phyloP scores from a whole-genome alignment of 64 coral and sea anemone genomes.

The Acropora tenuis region DNA sequence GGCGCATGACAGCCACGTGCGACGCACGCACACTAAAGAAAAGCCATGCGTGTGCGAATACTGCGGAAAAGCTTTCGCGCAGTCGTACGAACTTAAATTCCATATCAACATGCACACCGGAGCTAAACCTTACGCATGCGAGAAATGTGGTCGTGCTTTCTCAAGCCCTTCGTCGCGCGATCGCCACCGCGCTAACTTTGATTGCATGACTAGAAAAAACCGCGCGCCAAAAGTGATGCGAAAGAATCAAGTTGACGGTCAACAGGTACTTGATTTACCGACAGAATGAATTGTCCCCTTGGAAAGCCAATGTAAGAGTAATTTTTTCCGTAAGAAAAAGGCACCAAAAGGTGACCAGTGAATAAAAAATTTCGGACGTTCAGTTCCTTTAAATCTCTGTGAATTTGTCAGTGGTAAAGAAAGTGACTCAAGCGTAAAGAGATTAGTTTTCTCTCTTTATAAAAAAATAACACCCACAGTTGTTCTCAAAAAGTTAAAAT shows the following conservation, averaged over 20 bases:
- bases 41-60: conserved; percentile 90
- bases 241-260: conserved; percentile 52
- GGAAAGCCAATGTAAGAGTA: no score
- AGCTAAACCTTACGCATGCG: conserved; percentile 93
- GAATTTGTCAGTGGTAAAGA: no score
- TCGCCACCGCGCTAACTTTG: conserved; percentile 88
- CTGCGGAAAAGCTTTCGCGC: conserved; percentile 89
- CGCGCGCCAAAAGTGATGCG: conserved; percentile 90
- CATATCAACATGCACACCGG: conserved; percentile 96
- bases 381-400: no score
- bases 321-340: no score
- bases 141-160: conserved; percentile 90
- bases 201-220: conserved; percentile 88
- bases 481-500: no score
- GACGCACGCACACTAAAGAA: conserved; percentile 91
- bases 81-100: conserved; percentile 94
- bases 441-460: no score
- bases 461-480: no score
- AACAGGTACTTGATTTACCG: background rate
- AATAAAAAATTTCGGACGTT: no score
- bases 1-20: conserved; percentile 95
- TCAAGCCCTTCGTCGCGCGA: conserved; percentile 96
- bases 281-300: background rate
- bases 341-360: no score
- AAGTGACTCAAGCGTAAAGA: no score